Conservation (phyloP, 2,888 invertebrate genomes). For the Andrena camellia region DNA sequence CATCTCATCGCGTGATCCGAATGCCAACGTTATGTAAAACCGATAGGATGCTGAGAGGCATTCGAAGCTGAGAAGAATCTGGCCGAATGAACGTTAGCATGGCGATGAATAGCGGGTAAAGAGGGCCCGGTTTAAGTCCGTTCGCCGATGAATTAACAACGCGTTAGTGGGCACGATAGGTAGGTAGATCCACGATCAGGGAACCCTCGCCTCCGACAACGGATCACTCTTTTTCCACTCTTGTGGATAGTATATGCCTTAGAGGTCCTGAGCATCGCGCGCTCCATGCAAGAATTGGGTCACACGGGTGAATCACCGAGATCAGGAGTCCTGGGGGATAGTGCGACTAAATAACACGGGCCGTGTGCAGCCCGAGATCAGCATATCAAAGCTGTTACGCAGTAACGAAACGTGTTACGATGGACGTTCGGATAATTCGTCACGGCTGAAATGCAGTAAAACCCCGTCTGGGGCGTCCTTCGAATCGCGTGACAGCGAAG, state of each 20-base stretch:
- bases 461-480: slow-evolving; percentile 32
- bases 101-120: background rate
- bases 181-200: background rate
- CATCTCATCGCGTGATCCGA: background rate
- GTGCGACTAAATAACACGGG: slow-evolving; percentile 30
- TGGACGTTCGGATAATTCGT: slow-evolving; percentile 46
- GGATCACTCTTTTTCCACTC: too few species aligned
- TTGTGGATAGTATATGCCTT: too few species aligned
- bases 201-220: too few species aligned
- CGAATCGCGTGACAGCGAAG: slow-evolving; percentile 34
- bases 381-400: slow-evolving; percentile 55
- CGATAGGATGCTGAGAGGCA: background rate
- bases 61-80: background rate
- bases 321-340: slow-evolving; percentile 5
- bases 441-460: slow-evolving; percentile 21
- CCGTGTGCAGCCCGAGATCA: slow-evolving; percentile 22
- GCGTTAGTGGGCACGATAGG: background rate
- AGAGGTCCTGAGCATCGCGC: background rate
- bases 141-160: background rate
- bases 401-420: slow-evolving; percentile 41
- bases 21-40: slow-evolving; percentile 14
- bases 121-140: background rate
- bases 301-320: slow-evolving; percentile 15
- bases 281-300: background rate
- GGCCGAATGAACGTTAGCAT: too few species aligned